phyloP scores from a whole-genome alignment of 2,113 vertebrate genomes.

The Aegotheles bennettii region DNA sequence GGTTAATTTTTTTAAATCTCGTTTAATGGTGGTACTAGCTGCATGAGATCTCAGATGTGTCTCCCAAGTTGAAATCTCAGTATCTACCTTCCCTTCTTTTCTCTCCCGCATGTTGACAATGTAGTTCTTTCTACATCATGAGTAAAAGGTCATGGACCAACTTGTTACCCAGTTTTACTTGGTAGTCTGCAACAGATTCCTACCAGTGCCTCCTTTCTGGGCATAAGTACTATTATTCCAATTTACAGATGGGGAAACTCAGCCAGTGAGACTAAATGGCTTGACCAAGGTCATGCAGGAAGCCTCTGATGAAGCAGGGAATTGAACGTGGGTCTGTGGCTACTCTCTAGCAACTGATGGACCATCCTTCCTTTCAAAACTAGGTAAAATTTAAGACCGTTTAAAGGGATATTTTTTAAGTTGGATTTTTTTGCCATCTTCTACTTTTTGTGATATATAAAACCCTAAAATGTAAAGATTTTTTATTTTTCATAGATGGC shows the following conservation, averaged over 20 bases:
- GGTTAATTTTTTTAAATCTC: background rate
- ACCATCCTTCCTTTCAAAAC: conserved; percentile 23
- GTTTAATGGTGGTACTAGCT: background rate
- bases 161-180: background rate
- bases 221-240: conserved; percentile 40
- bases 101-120: background rate
- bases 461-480: background rate
- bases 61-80: background rate
- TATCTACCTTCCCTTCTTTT: background rate
- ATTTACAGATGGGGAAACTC: conserved; percentile 26
- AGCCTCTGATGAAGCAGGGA: conserved; percentile 30
- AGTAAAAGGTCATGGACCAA: background rate
- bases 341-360: conserved; percentile 19
- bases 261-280: conserved; percentile 15
- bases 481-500: background rate
- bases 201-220: background rate
- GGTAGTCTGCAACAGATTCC: background rate
- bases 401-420: background rate
- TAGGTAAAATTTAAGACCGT: conserved; percentile 33
- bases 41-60: background rate
- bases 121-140: background rate
- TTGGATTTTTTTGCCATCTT: background rate
- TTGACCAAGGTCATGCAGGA: conserved; percentile 21
- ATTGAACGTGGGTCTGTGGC: conserved; percentile 11
- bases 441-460: background rate